These are phyloP conservation scores for Chaunax sp. DNA, from an alignment of 2,797 vertebrate genomes.

Conservation along the genomic window DNA sequence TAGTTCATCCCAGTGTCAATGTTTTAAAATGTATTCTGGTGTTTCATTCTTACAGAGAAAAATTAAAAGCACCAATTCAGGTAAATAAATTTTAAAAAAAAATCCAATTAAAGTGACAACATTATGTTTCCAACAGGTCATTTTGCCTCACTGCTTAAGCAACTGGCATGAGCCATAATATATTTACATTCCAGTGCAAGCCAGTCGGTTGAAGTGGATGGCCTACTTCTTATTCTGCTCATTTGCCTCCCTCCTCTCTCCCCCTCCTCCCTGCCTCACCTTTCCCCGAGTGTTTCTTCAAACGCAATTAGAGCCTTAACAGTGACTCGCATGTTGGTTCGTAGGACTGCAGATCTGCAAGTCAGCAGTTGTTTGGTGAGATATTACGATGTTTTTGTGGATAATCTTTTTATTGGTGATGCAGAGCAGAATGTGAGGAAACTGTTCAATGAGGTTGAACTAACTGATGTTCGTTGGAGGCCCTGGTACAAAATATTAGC, in stretches of 20 bases:
- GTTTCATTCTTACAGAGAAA: background rate
- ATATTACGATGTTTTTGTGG: background rate
- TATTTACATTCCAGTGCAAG: conserved; percentile 27
- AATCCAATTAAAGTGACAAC: background rate
- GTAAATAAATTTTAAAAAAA: background rate
- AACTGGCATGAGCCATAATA: background rate
- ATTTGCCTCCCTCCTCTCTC: background rate
- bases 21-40: too few relatives aligned
- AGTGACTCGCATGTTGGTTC: background rate
- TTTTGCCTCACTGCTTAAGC: background rate
- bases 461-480: conserved; percentile 24
- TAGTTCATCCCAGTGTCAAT: too few relatives aligned
- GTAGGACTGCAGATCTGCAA: background rate
- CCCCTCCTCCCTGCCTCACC: conserved; percentile 22
- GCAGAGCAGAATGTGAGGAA: too few relatives aligned
- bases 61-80: background rate
- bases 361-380: background rate
- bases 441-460: conserved; percentile 11
- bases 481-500: conserved; percentile 13
- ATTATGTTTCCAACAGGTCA: background rate
- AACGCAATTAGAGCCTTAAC: conserved; percentile 3
- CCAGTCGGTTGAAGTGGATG: conserved; percentile 20
- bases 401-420: too few relatives aligned
- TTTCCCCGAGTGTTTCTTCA: conserved; percentile 3
- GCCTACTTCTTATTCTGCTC: conserved; percentile 35